Conservation (phyloP, 2,888 invertebrate genomes). For the Furcula furcula region DNA sequence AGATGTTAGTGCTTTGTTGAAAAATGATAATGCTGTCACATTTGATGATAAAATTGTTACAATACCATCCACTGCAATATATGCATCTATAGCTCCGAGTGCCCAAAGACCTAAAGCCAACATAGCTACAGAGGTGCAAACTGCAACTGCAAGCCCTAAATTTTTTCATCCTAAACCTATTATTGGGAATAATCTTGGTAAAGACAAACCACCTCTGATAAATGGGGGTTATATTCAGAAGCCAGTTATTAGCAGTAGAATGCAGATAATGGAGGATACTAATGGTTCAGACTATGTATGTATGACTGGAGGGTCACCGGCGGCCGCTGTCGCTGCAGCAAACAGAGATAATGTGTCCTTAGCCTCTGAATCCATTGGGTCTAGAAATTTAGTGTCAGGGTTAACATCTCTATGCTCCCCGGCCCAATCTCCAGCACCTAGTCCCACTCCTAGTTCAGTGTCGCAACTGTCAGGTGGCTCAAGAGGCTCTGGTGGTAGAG, state of each 20-base stretch:
- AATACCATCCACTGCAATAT: slow-evolving; percentile 75
- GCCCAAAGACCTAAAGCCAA: slow-evolving; percentile 78
- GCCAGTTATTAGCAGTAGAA: slow-evolving; percentile 49
- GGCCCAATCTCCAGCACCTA: slow-evolving; percentile 81
- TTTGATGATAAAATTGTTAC: slow-evolving; percentile 72
- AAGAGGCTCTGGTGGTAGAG: slow-evolving; percentile 76
- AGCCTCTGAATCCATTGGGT: slow-evolving; percentile 60
- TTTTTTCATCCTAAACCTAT: slow-evolving; percentile 80
- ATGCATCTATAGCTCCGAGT: slow-evolving; percentile 79
- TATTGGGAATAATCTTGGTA: slow-evolving; percentile 79
- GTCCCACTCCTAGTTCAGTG: slow-evolving; percentile 84
- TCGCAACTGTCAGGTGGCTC: slow-evolving; percentile 84
- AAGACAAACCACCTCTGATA: slow-evolving; percentile 55
- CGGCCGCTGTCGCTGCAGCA: slow-evolving; percentile 67
- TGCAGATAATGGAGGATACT: slow-evolving; percentile 85
- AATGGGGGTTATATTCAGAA: slow-evolving; percentile 63
- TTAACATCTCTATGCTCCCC: slow-evolving; percentile 76
- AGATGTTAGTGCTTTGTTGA: slow-evolving; percentile 67
- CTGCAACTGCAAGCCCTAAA: slow-evolving; percentile 75
- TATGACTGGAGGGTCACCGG: slow-evolving; percentile 89
- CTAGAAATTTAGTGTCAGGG: slow-evolving; percentile 67
- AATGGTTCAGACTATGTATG: slow-evolving; percentile 92
- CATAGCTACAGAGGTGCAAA: slow-evolving; percentile 80
- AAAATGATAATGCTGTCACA: slow-evolving; percentile 58
- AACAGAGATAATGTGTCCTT: slow-evolving; percentile 69